Percentiles rank a stretch among this genome's conserved stretches.
Evolutionary conservation across 2,797 vertebrate species (phyloP).

Genomic region (Bucorvus abyssinicus): DNA sequence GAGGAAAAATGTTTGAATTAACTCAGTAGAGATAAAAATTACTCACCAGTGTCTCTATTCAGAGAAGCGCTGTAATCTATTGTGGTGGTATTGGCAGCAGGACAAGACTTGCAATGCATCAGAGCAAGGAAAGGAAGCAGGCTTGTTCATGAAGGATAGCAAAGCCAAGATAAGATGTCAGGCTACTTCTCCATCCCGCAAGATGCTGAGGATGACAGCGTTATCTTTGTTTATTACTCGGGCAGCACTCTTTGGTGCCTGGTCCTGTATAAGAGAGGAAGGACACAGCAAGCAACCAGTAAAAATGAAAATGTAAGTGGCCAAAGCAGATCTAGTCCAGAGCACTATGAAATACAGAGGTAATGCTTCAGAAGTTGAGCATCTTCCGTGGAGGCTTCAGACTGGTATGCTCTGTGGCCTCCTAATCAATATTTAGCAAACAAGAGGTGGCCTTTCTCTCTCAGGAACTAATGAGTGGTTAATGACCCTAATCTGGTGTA

Average conservation of each 20-base stretch:
- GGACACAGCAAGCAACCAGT: not conserved
- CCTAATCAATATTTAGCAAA: slow-evolving; percentile 36
- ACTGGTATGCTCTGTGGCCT: not conserved
- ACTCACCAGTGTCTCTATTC: slow-evolving; percentile 48
- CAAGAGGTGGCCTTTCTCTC: slow-evolving; percentile 4
- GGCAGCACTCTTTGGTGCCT: not conserved
- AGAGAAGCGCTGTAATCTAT: slow-evolving; percentile 38
- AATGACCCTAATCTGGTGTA: slow-evolving; percentile 22
- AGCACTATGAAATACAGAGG: not conserved
- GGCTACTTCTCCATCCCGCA: not conserved
- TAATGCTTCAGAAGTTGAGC: not conserved
- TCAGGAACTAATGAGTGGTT: slow-evolving; percentile 19
- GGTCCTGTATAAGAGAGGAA: not conserved
- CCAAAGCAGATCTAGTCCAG: not conserved
- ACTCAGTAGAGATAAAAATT: slow-evolving; percentile 39
- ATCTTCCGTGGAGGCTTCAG: not conserved
- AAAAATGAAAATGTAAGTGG: not conserved
- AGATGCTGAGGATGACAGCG: not conserved
- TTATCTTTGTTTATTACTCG: slow-evolving; percentile 16
- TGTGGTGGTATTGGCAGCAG: slow-evolving; percentile 43
- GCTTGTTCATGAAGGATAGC: slow-evolving; percentile 20
- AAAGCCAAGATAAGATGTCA: slow-evolving; percentile 40
- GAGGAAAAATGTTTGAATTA: slow-evolving; percentile 21
- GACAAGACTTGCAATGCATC: slow-evolving; percentile 52
- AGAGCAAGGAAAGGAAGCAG: slow-evolving; percentile 9